phyloP scores from a whole-genome alignment of 2,797 vertebrate genomes.

The Eulemur mongoz region DNA sequence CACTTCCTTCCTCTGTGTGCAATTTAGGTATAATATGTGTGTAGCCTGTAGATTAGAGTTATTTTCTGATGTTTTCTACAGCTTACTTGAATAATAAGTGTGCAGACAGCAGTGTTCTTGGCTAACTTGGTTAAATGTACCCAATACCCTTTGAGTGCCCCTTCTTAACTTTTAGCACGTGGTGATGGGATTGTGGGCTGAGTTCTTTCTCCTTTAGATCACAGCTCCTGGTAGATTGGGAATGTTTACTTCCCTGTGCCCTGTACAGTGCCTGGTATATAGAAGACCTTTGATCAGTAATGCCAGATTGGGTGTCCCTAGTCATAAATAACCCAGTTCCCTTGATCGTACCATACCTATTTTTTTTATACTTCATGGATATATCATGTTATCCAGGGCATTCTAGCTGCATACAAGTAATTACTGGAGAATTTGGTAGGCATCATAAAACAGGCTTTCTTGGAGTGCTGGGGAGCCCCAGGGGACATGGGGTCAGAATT shows the following conservation, averaged over 20 bases:
- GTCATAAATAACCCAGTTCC: background rate
- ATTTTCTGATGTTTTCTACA: background rate
- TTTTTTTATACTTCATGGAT: background rate
- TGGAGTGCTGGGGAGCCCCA: background rate
- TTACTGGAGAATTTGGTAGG: background rate
- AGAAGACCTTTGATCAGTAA: background rate
- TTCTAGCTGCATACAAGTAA: background rate
- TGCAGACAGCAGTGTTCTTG: background rate
- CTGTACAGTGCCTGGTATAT: background rate
- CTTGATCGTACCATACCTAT: fast-evolving
- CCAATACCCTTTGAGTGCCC: background rate
- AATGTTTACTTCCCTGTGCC: background rate
- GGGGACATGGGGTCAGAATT: background rate
- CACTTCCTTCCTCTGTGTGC: background rate
- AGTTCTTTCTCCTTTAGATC: background rate
- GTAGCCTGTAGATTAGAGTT: no score
- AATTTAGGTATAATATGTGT: no score
- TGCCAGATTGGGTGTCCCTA: background rate
- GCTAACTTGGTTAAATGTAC: background rate
- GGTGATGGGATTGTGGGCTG: no score
- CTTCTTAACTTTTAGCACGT: background rate
- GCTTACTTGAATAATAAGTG: fast-evolving
- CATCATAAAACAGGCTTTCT: background rate
- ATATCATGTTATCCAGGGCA: background rate
- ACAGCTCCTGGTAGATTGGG: background rate